phyloP scores from a whole-genome alignment of 2,797 vertebrate genomes.

The Chaunax sp. region DNA sequence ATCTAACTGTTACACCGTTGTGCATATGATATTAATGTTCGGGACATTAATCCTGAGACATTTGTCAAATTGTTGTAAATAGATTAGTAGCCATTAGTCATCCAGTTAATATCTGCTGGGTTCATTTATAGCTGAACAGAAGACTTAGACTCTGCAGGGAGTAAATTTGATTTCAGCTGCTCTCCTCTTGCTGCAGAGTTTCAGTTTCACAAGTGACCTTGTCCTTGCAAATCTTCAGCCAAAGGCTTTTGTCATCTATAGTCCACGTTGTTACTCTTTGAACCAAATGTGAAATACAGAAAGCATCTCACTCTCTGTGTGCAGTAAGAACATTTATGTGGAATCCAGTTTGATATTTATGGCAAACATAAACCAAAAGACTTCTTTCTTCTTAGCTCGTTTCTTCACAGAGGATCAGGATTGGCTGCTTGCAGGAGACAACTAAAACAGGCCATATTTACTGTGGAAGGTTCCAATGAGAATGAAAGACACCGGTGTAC shows the following conservation, averaged over 20 bases:
- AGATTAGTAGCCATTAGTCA: slow-evolving; percentile 11
- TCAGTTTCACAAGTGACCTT: slow-evolving; percentile 26
- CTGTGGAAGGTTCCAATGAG: neutral
- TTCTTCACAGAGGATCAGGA: too few species aligned
- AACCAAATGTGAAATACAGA: neutral
- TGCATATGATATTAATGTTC: slow-evolving; percentile 22
- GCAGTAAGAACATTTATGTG: too few species aligned
- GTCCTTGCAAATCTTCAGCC: slow-evolving; percentile 17
- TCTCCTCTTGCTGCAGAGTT: slow-evolving; percentile 1
- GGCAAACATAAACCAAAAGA: neutral
- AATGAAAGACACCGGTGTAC: slow-evolving; percentile 1
- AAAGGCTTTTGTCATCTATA: slow-evolving; percentile 1
- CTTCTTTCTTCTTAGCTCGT: neutral
- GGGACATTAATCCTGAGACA: slow-evolving; percentile 17
- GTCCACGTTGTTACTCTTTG: slow-evolving; percentile 10
- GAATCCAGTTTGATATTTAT: neutral
- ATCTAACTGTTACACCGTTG: neutral
- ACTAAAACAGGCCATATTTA: neutral
- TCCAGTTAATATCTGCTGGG: neutral
- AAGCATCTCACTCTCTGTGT: too few species aligned
- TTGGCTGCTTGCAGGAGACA: neutral
- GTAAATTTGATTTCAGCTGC: slow-evolving; percentile 2
- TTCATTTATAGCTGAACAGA: neutral
- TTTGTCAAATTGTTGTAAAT: slow-evolving; percentile 22
- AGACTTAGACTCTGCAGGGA: neutral